Evolutionary conservation across 2,113 vertebrate genomes (phyloP).

Genomic region (Salvelinus alpinus): DNA sequence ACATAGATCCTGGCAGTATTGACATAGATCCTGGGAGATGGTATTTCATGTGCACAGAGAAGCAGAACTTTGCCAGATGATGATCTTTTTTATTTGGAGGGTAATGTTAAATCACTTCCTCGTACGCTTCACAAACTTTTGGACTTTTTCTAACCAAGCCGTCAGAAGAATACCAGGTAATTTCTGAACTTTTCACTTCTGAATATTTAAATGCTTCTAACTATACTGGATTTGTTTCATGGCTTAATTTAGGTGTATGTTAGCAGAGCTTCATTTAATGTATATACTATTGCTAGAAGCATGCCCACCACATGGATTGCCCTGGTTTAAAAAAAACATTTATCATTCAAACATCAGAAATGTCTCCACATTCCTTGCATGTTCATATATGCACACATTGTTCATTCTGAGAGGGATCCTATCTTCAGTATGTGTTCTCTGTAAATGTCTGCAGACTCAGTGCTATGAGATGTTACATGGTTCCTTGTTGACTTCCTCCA

Average conservation of each 20-base stretch:
- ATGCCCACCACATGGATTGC: not conserved
- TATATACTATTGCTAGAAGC: not conserved
- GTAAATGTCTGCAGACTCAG: not conserved
- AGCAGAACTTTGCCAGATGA: conserved; percentile 7
- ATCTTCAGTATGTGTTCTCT: not conserved
- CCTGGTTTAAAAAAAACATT: not conserved
- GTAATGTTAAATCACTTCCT: conserved; percentile 41
- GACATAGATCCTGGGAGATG: conserved; percentile 14
- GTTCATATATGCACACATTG: conserved; percentile 51
- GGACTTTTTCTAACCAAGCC: conserved; percentile 81
- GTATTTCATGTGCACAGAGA: conserved; percentile 1
- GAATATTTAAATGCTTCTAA: conserved; percentile 38
- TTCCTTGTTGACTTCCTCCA: not conserved
- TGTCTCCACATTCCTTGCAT: conserved; percentile 55
- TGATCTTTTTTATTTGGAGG: conserved; percentile 14
- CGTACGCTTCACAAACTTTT: conserved; percentile 63
- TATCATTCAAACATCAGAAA: too few species aligned
- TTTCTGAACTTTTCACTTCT: conserved; percentile 26
- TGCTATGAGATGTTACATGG: conserved; percentile 3
- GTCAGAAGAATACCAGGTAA: conserved; percentile 83
- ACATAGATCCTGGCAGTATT: too few species aligned
- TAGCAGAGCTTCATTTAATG: conserved; percentile 38
- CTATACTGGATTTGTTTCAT: conserved; percentile 84
- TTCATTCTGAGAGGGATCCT: conserved; percentile 23
- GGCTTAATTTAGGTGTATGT: conserved; percentile 61